Evolutionary conservation across 2,888 invertebrate species (phyloP).

Genomic region (Baronia brevicornis): DNA sequence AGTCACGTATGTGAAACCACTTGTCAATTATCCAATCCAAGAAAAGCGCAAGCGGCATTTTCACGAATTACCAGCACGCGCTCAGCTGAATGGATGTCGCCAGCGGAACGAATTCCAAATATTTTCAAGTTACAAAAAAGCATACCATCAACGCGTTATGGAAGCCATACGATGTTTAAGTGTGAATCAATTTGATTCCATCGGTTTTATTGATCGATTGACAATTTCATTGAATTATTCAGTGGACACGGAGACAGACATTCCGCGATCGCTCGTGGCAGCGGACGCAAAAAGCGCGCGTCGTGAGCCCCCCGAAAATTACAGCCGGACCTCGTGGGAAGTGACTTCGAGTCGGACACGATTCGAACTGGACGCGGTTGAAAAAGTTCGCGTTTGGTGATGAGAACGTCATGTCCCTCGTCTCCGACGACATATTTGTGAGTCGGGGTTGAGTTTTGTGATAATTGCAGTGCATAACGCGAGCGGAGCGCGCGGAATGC

Average conservation of each 20-base stretch:
- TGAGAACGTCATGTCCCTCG: slow-evolving; percentile 74
- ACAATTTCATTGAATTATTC: slow-evolving; percentile 70
- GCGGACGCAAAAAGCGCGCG: slow-evolving; percentile 44
- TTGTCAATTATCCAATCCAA: slow-evolving; percentile 45
- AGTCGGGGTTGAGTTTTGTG: slow-evolving; percentile 68
- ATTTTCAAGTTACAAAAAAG: slow-evolving; percentile 65
- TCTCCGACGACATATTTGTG: slow-evolving; percentile 74
- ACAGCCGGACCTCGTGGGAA: slow-evolving; percentile 55
- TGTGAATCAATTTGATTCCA: slow-evolving; percentile 73
- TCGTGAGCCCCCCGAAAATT: slow-evolving; percentile 49
- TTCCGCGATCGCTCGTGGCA: slow-evolving; percentile 58
- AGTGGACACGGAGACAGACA: slow-evolving; percentile 67
- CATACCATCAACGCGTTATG: slow-evolving; percentile 44
- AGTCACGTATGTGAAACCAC: slow-evolving; percentile 32
- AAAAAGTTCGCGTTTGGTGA: slow-evolving; percentile 68
- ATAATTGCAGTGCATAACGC: slow-evolving; percentile 74
- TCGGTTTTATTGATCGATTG: slow-evolving; percentile 72
- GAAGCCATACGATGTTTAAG: slow-evolving; percentile 63
- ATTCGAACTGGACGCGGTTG: slow-evolving; percentile 43
- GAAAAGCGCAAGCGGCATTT: slow-evolving; percentile 43
- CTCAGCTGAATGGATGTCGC: slow-evolving; percentile 54
- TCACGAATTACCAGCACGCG: slow-evolving; percentile 52
- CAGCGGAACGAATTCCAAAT: slow-evolving; percentile 62
- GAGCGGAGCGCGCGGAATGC: slow-evolving; percentile 60
- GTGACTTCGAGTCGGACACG: slow-evolving; percentile 46